Conservation (phyloP, 1,140 invertebrate species). For the Acyrthosiphon pisum region DNA sequence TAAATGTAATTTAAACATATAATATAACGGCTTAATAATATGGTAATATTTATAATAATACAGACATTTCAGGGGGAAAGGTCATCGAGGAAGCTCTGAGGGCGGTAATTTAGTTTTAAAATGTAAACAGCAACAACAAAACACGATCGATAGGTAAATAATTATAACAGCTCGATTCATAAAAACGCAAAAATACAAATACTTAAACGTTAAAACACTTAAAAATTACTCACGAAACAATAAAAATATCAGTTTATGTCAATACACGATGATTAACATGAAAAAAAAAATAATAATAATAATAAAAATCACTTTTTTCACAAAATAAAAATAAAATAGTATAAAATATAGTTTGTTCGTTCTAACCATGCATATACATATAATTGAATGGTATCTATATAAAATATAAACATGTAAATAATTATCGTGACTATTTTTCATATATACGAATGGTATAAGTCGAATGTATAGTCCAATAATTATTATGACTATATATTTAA, state of each 20-base stretch:
- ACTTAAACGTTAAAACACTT: background rate
- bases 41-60: background rate
- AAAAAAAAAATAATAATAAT: background rate
- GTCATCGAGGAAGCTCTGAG: constrained; percentile 17
- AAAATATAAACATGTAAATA: background rate
- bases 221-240: background rate
- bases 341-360: background rate
- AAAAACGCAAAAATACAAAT: constrained; percentile 11
- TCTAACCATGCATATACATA: background rate
- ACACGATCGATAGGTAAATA: constrained; percentile 8
- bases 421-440: background rate
- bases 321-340: constrained; percentile 5
- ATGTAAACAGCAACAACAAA: constrained; percentile 25
- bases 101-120: constrained; percentile 1
- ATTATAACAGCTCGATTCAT: constrained; percentile 10
- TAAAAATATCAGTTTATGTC: background rate
- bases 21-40: constrained; percentile 28
- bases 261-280: background rate
- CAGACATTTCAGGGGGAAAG: background rate
- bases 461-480: too few species aligned
- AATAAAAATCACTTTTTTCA: constrained; percentile 25
- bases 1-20: constrained; percentile 3
- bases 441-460: too few species aligned
- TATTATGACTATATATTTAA: background rate
- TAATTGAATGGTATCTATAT: background rate